Conservation (phyloP, 2,113 vertebrate species). For the Parus major region DNA sequence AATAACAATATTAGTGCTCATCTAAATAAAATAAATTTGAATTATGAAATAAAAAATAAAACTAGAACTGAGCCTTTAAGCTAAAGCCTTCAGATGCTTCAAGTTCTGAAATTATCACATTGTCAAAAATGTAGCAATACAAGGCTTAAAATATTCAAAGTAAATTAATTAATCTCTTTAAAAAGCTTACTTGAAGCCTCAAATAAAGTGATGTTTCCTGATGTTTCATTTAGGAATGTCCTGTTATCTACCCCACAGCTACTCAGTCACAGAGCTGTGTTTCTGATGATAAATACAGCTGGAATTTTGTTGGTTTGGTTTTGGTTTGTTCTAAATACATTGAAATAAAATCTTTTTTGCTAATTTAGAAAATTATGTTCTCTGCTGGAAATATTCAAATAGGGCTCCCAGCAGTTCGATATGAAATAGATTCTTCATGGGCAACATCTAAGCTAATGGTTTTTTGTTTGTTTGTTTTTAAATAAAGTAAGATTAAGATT, state of each 20-base stretch:
- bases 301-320: neutral
- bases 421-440: neutral
- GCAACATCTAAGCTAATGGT: neutral
- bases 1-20: neutral
- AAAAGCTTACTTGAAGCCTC: neutral
- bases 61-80: neutral
- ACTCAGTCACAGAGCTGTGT: neutral
- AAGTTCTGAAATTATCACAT: neutral
- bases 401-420: neutral
- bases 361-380: slow-evolving; percentile 37
- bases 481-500: neutral
- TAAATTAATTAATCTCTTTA: neutral
- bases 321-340: neutral
- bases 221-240: neutral
- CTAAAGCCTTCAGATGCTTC: neutral
- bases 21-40: neutral
- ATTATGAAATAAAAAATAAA: neutral
- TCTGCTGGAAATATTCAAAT: slow-evolving; percentile 49
- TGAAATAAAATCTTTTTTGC: neutral
- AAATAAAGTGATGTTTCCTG: slow-evolving; percentile 1
- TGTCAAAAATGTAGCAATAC: neutral
- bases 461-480: neutral
- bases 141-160: neutral
- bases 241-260: slow-evolving; percentile 12
- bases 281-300: slow-evolving; percentile 22